These are phyloP conservation scores for Dryas iulia DNA, from an alignment of 1,140 invertebrate species.

Conservation along the genomic window DNA sequence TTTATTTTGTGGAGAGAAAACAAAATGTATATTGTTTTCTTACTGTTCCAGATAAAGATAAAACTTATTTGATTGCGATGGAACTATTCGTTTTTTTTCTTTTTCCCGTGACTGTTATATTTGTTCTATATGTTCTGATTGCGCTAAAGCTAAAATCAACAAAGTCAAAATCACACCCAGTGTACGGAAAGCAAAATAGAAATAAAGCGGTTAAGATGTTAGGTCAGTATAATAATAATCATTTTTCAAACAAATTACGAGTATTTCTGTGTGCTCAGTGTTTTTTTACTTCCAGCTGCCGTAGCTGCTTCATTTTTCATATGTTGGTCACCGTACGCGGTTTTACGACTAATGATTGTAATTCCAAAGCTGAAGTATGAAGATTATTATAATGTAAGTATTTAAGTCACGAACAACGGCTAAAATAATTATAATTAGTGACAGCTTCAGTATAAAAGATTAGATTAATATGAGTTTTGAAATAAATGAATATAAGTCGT, in stretches of 20 bases:
- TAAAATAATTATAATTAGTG: neutral
- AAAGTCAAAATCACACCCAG: constrained; percentile 73
- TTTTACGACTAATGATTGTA: constrained; percentile 56
- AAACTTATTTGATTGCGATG: constrained; percentile 85
- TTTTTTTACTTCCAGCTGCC: constrained; percentile 50
- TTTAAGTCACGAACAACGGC: no score
- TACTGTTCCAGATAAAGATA: constrained; percentile 79
- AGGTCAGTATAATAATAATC: constrained; percentile 50
- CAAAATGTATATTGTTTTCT: constrained; percentile 76
- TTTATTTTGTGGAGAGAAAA: constrained; percentile 81
- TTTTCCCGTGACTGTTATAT: constrained; percentile 91
- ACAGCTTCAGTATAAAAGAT: no score
- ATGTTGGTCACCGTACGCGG: constrained; percentile 63
- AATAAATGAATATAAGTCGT: no score
- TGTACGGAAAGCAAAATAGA: constrained; percentile 67
- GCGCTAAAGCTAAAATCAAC: constrained; percentile 86
- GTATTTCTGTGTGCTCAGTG: neutral
- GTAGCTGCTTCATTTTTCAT: constrained; percentile 65
- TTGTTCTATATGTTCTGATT: constrained; percentile 90
- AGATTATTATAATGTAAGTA: constrained; percentile 52
- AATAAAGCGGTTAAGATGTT: constrained; percentile 81
- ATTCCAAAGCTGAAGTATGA: constrained; percentile 46
- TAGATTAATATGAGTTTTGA: no score
- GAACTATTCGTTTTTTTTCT: constrained; percentile 91
- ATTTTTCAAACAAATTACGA: neutral